These are phyloP conservation scores for Carposina sasakii DNA, from an alignment of 1,140 invertebrate genomes.

Conservation along the genomic window DNA sequence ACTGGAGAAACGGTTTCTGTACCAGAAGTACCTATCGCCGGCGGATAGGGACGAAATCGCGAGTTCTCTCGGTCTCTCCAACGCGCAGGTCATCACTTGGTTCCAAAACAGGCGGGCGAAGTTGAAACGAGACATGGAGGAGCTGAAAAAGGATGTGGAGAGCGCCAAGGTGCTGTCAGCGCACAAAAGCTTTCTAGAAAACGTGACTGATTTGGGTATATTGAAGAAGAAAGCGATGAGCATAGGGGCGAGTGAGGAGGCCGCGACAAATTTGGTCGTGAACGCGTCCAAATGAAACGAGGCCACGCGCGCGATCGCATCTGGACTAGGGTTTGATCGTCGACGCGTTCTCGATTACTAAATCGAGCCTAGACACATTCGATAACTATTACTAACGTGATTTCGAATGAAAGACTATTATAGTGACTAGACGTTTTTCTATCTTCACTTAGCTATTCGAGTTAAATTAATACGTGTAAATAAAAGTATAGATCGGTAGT, in stretches of 20 bases:
- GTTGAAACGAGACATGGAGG: slow-evolving; percentile 97
- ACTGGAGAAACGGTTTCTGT: slow-evolving; percentile 96
- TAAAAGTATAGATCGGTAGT: slow-evolving; percentile 27
- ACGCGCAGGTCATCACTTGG: slow-evolving; percentile 97
- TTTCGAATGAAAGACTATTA: slow-evolving; percentile 16
- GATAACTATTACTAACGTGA: no score
- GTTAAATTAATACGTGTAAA: slow-evolving; percentile 42
- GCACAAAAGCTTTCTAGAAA: slow-evolving; percentile 90
- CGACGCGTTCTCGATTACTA: slow-evolving; percentile 57
- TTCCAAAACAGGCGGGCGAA: slow-evolving; percentile 98
- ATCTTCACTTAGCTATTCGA: no score
- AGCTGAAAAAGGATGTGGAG: slow-evolving; percentile 97
- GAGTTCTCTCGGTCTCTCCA: slow-evolving; percentile 91
- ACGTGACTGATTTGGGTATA: slow-evolving; percentile 91
- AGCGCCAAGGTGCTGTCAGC: slow-evolving; percentile 88
- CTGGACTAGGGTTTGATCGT: slow-evolving; percentile 42
- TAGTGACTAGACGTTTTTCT: slow-evolving; percentile 17
- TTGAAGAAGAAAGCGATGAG: slow-evolving; percentile 88
- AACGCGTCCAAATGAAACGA: slow-evolving; percentile 68
- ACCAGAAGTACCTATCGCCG: slow-evolving; percentile 98
- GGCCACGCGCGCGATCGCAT: slow-evolving; percentile 45
- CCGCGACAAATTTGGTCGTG: slow-evolving; percentile 67
- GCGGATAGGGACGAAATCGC: slow-evolving; percentile 98
- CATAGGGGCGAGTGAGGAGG: slow-evolving; percentile 70
- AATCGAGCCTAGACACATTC: slow-evolving; percentile 24